Evolutionary conservation across 2,888 invertebrate species (phyloP), one percentile per base, ranked within the genome.

Genomic region (Silvanus unidentatus): DNA sequence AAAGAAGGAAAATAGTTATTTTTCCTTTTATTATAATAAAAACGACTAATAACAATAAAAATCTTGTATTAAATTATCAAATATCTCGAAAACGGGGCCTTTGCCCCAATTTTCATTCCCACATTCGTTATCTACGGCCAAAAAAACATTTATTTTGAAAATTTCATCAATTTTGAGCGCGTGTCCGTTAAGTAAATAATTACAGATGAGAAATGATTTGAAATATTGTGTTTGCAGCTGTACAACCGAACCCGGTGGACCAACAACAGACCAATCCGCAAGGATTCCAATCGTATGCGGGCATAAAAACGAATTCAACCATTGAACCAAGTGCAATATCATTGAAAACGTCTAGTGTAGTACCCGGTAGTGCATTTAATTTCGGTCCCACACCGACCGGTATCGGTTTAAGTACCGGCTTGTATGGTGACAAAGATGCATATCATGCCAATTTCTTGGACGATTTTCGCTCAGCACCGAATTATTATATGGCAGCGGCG

Each of bases 321-420:
- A 61, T 66, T 44, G 73, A 72, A 57, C 69, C 71, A 15, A 66
- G 68, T 52, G 75, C 75, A 50, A 80, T 86, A 55, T 77, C 81
- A 9, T 64, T 85, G 39, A 80, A 87, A 58, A 81, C 84, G 39
- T 74, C 80, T 2, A 80, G 81, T 57, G 84, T 87, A 64, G 86
- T 89, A 51, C 81, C 89, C 5, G 84, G 86, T 16, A 88, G 88
- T 71, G 88, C 90, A 40, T 91, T 90, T 60, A 90, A 89, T 66
- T 91, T 89, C 63, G 87, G 87, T 12, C 77, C 87, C 2, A 75
- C 86, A 1, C 75, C 84, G 2, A 76, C 79, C 47, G 72, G 73
- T 2, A 73, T 84, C 61, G 72, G 75, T 35, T 68, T 80, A 43
- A 66, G 74, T 45, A 66, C 79, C 10, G 77, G 79, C 11, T 66